phyloP scores from a whole-genome alignment of 2,888 invertebrate genomes.

The Pristionchus maxplancki region DNA sequence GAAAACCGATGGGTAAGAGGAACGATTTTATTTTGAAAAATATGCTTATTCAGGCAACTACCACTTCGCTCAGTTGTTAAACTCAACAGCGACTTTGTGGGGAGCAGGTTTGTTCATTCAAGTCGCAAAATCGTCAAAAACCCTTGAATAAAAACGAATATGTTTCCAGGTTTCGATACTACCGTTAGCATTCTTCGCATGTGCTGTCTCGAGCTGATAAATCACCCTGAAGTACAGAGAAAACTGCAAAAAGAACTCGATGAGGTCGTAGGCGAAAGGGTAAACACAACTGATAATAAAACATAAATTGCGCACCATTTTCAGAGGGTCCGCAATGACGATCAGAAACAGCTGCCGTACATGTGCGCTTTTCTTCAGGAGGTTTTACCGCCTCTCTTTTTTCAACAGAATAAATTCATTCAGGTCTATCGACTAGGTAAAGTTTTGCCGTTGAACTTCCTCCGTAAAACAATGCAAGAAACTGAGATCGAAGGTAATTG shows the following conservation, averaged over 20 bases:
- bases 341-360: constrained; percentile 28
- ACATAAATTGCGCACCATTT: neutral
- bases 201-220: constrained; percentile 36
- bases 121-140: neutral
- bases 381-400: neutral
- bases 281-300: neutral
- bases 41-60: neutral
- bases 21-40: neutral
- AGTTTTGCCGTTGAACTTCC: neutral
- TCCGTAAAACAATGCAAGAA: constrained; percentile 7
- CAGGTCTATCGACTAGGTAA: neutral
- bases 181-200: neutral
- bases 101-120: neutral
- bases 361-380: constrained; percentile 19
- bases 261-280: neutral
- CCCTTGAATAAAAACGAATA: neutral
- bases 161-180: neutral
- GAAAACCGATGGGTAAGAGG: neutral
- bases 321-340: constrained; percentile 29
- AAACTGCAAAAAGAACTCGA: constrained; percentile 35
- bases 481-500: constrained; percentile 1
- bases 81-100: neutral
- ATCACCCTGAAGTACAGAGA: neutral
- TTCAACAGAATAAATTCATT: neutral
- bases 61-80: neutral